A percentile compares a stretch with the other conserved stretches of the same genome.
phyloP scores from a whole-genome alignment of 2,797 vertebrate species.

The Anisognathus igniventris region DNA sequence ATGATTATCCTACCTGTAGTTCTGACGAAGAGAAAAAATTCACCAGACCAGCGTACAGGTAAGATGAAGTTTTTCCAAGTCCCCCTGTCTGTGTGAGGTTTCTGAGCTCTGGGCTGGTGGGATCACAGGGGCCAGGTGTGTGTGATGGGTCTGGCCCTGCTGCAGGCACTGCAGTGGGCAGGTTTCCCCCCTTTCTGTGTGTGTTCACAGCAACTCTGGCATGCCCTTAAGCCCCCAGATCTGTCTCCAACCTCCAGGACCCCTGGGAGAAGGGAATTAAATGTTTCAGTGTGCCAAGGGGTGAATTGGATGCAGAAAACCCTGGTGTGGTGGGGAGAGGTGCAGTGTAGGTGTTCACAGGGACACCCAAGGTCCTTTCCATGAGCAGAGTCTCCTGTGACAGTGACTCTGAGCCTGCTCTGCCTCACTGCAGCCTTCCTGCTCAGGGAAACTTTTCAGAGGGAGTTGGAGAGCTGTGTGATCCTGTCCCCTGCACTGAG shows the following conservation, averaged over 20 bases:
- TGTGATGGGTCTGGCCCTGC: neutral
- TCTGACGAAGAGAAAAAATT: slow-evolving; percentile 90
- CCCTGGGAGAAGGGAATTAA: neutral
- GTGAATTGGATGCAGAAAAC: neutral
- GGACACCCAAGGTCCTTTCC: neutral
- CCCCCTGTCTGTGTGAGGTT: neutral
- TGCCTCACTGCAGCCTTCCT: neutral
- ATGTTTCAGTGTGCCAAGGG: fast-evolving
- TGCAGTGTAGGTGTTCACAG: fast-evolving
- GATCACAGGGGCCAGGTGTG: neutral
- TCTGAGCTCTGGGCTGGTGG: neutral
- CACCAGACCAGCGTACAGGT: slow-evolving; percentile 96
- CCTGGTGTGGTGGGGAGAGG: neutral
- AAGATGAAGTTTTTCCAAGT: slow-evolving; percentile 58
- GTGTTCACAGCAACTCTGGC: neutral
- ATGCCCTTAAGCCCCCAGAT: neutral
- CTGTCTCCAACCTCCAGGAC: neutral
- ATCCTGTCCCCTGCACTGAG: neutral
- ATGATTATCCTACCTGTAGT: slow-evolving; percentile 89
- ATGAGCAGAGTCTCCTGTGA: neutral
- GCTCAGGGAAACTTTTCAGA: slow-evolving; percentile 14
- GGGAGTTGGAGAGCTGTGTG: neutral
- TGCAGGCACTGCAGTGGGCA: fast-evolving
- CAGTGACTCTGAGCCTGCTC: neutral
- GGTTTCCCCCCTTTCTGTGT: neutral